phyloP scores from a whole-genome alignment of 2,888 invertebrate genomes.

The Acleris sparsana region DNA sequence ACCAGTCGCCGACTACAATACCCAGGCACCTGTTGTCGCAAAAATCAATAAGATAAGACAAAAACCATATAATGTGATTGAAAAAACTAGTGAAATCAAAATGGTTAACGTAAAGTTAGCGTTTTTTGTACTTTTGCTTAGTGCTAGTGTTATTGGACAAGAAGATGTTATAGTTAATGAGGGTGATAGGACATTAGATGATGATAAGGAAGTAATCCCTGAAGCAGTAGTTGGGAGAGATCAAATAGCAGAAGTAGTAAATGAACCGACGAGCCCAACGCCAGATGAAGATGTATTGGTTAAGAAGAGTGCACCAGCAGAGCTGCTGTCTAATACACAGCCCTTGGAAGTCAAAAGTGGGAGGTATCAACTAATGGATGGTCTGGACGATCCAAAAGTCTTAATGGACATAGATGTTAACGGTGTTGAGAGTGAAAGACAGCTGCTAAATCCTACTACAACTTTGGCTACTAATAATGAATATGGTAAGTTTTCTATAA shows the following conservation, averaged over 20 bases:
- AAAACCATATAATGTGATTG: slow-evolving; percentile 64
- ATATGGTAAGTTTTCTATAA: slow-evolving; percentile 58
- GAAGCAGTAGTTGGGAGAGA: slow-evolving; percentile 40
- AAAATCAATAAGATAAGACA: slow-evolving; percentile 57
- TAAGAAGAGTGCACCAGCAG: slow-evolving; percentile 46
- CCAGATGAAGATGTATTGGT: slow-evolving; percentile 43
- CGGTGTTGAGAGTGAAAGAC: slow-evolving; percentile 63
- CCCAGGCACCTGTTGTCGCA: slow-evolving; percentile 66
- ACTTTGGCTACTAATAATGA: slow-evolving; percentile 64
- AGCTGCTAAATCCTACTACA: slow-evolving; percentile 56
- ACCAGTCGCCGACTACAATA: slow-evolving; percentile 69
- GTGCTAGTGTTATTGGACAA: slow-evolving; percentile 70
- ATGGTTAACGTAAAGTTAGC: slow-evolving; percentile 69
- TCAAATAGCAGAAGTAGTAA: slow-evolving; percentile 40
- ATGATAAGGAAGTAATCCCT: slow-evolving; percentile 40
- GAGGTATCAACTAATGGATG: slow-evolving; percentile 71
- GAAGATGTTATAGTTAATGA: slow-evolving; percentile 56
- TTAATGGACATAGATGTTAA: slow-evolving; percentile 54
- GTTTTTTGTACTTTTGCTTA: slow-evolving; percentile 64
- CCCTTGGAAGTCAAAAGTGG: slow-evolving; percentile 66
- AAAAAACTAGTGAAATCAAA: slow-evolving; percentile 55
- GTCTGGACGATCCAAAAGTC: slow-evolving; percentile 55
- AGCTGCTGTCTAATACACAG: slow-evolving; percentile 54
- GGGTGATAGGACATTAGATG: slow-evolving; percentile 55
- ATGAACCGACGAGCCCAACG: slow-evolving; percentile 30